Evolutionary conservation across 1,140 invertebrate genomes (phyloP), one percentile per base, ranked within the genome.

Genomic region (Teleopsis dalmanni): DNA sequence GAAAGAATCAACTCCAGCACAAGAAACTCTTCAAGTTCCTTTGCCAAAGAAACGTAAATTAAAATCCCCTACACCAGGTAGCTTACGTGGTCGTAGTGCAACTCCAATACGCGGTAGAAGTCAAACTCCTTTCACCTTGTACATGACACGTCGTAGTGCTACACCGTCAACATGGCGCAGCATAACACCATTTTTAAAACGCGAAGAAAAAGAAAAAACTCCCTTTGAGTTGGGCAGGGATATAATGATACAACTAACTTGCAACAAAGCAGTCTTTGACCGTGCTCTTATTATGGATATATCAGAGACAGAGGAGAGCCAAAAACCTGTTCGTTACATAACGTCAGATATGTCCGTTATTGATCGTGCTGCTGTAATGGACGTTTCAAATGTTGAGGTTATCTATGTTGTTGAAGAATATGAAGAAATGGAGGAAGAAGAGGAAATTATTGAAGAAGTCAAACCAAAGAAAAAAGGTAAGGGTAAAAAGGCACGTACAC

Each of bases 371-470:
- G 67, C 67, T 50, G 67, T 70, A 56, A 70, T 70, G 67, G 67
- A 70, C 48, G 64, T 70, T 13, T 70, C 67, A 18, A 70, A 70
- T 57, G 66, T 70, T 59, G 66, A 70, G 67, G 67, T 70, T 60
- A 70, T 70, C 31, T 70, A 70, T 49, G 61, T 69, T 4, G 61
- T 70, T 4, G 67, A 70, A 51, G 67, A 70, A 40, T 70, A 70
- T 44, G 67, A 70, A 42, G 67, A 67, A 48, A 53, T 55, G 4
- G 66, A 64, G 21, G 55, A 60, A 13, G 60, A 62, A 33, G 60
- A 65, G 35, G 56, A 53, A 47, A 54, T 62, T 29, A 52, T 65
- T 2, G 57, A 67, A 37, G 62, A 70, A 25, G 61, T 64, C 3
- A 62, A 62, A 27, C 61, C 65, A 0, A 70, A 70, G 29, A 65